Conservation (phyloP, 2,113 vertebrate genomes). For the Malaclemys terrapin region DNA sequence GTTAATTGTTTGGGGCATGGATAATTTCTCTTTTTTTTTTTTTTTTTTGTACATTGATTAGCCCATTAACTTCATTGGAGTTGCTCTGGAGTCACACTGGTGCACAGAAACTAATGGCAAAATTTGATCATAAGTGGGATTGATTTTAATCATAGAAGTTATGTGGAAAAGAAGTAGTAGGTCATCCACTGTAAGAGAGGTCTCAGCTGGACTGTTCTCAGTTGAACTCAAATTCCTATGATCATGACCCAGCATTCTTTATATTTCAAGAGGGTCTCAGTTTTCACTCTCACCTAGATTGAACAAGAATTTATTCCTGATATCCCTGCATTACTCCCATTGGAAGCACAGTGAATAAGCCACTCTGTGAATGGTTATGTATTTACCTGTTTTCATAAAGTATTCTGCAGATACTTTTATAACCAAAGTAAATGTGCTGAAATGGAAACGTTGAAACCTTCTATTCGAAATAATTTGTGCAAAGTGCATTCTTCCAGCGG, state of each 20-base stretch:
- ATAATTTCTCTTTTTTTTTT: background rate
- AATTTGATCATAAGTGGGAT: background rate
- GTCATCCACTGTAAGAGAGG: background rate
- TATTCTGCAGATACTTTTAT: constrained; percentile 33
- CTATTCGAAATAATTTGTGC: constrained; percentile 54
- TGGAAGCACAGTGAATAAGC: constrained; percentile 12
- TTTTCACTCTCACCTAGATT: constrained; percentile 17
- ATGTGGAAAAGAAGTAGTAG: constrained; percentile 3
- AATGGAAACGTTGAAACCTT: constrained; percentile 43
- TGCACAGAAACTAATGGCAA: background rate
- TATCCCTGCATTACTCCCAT: background rate
- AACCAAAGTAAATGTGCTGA: constrained; percentile 46
- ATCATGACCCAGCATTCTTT: constrained; percentile 20
- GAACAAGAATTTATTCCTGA: constrained; percentile 16
- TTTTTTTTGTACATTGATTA: background rate
- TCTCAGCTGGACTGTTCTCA: background rate
- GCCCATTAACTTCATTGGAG: background rate
- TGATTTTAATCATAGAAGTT: background rate
- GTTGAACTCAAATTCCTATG: constrained; percentile 33
- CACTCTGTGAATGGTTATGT: background rate
- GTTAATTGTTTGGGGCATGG: background rate
- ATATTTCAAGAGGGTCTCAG: background rate
- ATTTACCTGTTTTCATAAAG: constrained; percentile 6
- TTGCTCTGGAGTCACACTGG: background rate
- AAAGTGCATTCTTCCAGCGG: constrained; percentile 52